A percentile compares a stretch with the other conserved stretches of the same genome.
Conservation (phyloP, 2,797 vertebrate genomes). For the Propithecus deckenii region DNA sequence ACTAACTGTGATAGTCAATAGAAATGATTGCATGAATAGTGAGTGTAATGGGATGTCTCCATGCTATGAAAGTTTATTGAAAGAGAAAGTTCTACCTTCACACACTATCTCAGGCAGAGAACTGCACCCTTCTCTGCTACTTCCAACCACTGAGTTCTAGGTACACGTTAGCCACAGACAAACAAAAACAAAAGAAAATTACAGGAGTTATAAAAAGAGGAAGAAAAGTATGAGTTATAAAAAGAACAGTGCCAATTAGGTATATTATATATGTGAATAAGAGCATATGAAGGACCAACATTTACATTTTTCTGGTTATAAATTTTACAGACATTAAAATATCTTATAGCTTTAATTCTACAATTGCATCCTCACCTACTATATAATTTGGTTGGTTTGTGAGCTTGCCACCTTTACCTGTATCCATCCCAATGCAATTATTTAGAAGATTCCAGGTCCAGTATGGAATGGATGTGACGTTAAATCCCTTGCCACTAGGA, state of each 20-base stretch:
- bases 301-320: background rate
- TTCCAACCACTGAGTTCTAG: slow-evolving; percentile 87
- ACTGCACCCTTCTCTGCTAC: slow-evolving; percentile 85
- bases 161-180: slow-evolving; percentile 81
- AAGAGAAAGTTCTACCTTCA: slow-evolving; percentile 84
- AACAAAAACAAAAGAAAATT: slow-evolving; percentile 78
- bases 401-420: background rate
- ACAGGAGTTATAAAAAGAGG: slow-evolving; percentile 71
- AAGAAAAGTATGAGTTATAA: slow-evolving; percentile 62
- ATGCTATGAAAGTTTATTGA: slow-evolving; percentile 80
- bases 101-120: slow-evolving; percentile 86
- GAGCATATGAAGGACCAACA: background rate
- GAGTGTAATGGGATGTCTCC: slow-evolving; percentile 69
- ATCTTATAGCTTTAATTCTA: background rate
- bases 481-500: background rate
- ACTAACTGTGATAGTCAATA: background rate
- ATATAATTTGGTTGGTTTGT: background rate
- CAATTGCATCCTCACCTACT: background rate
- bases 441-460: background rate
- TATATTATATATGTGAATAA: background rate
- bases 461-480: background rate
- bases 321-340: background rate
- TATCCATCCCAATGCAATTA: background rate
- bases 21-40: slow-evolving; percentile 38
- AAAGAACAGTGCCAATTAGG: slow-evolving; percentile 7